Evolutionary conservation across 2,113 vertebrate species (phyloP).

Genomic region (Chiloscyllium plagiosum): DNA sequence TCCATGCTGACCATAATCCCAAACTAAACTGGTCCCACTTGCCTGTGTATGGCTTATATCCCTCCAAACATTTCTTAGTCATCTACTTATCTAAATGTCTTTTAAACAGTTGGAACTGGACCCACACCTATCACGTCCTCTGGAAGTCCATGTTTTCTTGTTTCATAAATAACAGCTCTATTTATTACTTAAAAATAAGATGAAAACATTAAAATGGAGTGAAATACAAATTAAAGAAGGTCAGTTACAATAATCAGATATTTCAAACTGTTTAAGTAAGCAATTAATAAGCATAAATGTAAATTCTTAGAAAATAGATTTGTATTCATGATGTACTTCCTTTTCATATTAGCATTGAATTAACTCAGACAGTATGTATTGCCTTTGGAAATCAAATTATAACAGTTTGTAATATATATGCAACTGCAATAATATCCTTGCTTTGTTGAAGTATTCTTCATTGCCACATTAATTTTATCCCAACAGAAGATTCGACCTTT

Average conservation of each 20-base stretch:
- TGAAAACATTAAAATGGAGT: background rate
- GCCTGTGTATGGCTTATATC: no score
- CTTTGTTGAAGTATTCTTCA: background rate
- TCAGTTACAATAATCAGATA: background rate
- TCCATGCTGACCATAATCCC: no score
- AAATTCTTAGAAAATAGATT: slow-evolving; percentile 2
- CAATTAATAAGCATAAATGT: background rate
- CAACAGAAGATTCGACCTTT: slow-evolving; percentile 21
- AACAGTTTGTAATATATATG: background rate
- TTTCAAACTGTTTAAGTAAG: background rate
- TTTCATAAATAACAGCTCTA: background rate
- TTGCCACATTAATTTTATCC: background rate
- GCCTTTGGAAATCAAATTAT: background rate
- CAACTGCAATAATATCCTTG: background rate
- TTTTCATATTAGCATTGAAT: background rate
- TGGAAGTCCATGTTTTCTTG: background rate
- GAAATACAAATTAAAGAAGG: background rate
- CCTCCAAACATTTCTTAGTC: no score
- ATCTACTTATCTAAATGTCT: no score
- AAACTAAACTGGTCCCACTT: no score
- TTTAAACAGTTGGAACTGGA: no score
- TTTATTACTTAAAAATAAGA: background rate
- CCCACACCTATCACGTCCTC: no score
- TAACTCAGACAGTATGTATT: background rate
- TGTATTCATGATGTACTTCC: background rate